Conservation (phyloP, 2,888 invertebrate species). For the Celastrina argiolus region DNA sequence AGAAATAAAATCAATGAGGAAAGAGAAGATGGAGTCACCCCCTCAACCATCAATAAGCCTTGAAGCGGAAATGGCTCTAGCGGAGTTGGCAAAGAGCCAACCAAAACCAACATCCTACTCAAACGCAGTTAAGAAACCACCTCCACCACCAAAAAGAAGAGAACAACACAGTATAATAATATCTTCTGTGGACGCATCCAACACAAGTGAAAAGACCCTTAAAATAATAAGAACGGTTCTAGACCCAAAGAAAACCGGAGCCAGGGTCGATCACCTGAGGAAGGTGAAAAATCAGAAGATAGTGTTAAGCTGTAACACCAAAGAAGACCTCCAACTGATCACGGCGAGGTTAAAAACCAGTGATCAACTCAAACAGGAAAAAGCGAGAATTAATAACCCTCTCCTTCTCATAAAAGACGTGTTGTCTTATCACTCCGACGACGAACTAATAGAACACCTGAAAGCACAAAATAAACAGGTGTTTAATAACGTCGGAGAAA, state of each 20-base stretch:
- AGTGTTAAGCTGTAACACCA: background rate
- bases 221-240: background rate
- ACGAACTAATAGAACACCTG: background rate
- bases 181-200: background rate
- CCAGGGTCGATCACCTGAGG: background rate
- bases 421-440: background rate
- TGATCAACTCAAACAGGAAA: background rate
- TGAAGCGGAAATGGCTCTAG: background rate
- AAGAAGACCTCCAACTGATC: background rate
- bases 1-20: background rate
- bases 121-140: background rate
- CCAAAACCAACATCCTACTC: background rate
- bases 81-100: background rate
- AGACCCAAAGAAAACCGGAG: background rate
- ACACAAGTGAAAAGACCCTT: background rate
- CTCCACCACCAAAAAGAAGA: background rate
- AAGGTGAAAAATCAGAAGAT: background rate
- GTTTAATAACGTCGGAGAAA: constrained; percentile 9
- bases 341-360: background rate
- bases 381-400: background rate
- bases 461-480: background rate
- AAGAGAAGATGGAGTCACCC: background rate
- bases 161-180: background rate
- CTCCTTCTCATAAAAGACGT: background rate
- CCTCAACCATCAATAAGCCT: background rate